phyloP scores from a whole-genome alignment of 2,797 vertebrate species.

The Liparis tanakae region DNA sequence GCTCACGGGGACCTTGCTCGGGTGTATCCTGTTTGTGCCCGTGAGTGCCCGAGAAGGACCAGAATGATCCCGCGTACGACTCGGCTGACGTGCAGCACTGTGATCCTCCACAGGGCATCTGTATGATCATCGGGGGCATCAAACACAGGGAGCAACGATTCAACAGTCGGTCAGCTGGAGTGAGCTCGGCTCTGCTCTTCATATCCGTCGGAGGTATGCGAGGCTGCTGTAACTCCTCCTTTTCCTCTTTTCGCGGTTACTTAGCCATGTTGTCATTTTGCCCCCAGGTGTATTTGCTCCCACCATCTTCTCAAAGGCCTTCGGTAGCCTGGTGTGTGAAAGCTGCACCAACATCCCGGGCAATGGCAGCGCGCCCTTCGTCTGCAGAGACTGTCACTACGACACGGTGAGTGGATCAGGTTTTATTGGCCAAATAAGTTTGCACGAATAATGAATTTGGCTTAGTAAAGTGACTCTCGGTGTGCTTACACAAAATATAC shows the following conservation, averaged over 20 bases:
- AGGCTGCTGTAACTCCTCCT: not conserved
- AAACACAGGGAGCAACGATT: constrained; percentile 90
- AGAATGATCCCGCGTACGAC: not conserved
- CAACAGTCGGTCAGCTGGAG: constrained; percentile 90
- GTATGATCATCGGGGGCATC: constrained; percentile 92
- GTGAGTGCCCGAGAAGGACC: constrained; percentile 75
- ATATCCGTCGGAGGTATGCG: constrained; percentile 89
- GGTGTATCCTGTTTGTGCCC: constrained; percentile 90
- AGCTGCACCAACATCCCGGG: constrained; percentile 81
- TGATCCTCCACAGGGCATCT: constrained; percentile 83
- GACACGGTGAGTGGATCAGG: constrained; percentile 79
- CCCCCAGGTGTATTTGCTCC: constrained; percentile 90
- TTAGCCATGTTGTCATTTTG: not conserved
- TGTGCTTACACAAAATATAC: too few relatives aligned
- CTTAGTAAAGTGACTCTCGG: too few relatives aligned
- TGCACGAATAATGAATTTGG: too few relatives aligned
- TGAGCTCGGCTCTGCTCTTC: constrained; percentile 91
- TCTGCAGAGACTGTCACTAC: constrained; percentile 89
- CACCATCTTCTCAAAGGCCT: constrained; percentile 92
- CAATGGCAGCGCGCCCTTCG: constrained; percentile 80
- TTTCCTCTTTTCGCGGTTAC: not conserved
- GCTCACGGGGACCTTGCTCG: constrained; percentile 88
- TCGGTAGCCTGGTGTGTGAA: constrained; percentile 88
- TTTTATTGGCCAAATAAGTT: too few relatives aligned
- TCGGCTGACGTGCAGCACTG: not conserved